A percentile compares a stretch with the other conserved stretches of the same genome.
Evolutionary conservation across 2,113 vertebrate species (phyloP).

Genomic region (Acrocephalus kingi): DNA sequence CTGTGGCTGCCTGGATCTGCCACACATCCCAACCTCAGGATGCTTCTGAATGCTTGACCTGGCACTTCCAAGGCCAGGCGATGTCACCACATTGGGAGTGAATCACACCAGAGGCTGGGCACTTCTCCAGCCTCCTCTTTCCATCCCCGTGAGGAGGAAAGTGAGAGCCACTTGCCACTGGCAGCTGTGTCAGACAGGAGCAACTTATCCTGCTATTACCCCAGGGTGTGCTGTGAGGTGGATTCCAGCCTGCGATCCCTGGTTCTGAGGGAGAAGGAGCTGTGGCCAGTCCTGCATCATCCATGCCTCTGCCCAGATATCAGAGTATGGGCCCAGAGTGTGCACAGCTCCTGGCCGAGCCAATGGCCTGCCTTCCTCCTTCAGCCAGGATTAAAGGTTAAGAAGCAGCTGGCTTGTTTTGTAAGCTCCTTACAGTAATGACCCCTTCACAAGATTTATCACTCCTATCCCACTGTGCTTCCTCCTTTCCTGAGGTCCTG

Average conservation of each 20-base stretch:
- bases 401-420: not conserved
- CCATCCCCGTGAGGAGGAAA: not conserved
- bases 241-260: not conserved
- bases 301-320: fast-evolving
- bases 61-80: not conserved
- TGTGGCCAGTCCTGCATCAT: not conserved
- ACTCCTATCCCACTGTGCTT: not conserved
- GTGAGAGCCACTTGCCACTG: fast-evolving
- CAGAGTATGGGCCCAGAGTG: not conserved
- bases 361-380: not conserved
- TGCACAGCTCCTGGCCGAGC: not conserved
- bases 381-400: not conserved
- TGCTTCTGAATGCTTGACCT: not conserved
- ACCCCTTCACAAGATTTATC: not conserved
- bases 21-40: not conserved
- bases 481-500: not conserved
- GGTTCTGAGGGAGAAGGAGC: not conserved
- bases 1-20: not conserved
- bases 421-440: constrained; percentile 18
- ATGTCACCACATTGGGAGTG: not conserved
- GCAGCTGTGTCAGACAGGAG: not conserved
- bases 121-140: not conserved
- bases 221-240: not conserved
- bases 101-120: not conserved
- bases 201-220: not conserved